Evolutionary conservation across 2,797 vertebrate species (phyloP), one percentile per base, ranked within the genome.

Genomic region (Poecilia velifera): DNA sequence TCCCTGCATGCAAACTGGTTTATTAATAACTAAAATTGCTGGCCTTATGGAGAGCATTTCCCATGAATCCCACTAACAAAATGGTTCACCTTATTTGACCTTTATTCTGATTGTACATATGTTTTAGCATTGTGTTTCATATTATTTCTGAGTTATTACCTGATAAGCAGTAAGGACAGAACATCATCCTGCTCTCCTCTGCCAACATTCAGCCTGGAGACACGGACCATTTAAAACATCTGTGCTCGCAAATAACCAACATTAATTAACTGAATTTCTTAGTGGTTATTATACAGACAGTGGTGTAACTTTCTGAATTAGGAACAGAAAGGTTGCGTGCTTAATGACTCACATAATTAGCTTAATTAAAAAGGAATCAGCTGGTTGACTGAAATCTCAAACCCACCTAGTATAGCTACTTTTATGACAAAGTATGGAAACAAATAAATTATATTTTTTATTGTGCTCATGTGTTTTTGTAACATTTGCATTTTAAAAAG

Each of bases 301-400:
- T 64, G 6, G 31, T 20, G 31, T 20, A 36, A 36, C 31, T 64
- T 34, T 64, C 59, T 36, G 34, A 36, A 64, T 64, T 36, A 64
- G 59, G 59, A 64, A 64, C 31, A 64, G 31, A 22, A 51, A 72
- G 46, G 36, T 39, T 31, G 73, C 39, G 18, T 20, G 55, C 34
- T 41, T 57, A 80, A 62, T 22, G 82, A 76, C 71, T 89, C n/a
- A 57, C 76, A 73, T 83, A 85, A 84, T 85, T 43, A 74, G 47
- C 6, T 64, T 78, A 70, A 73, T 84, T 51, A 55, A 49, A 76
- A 89, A 86, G 76, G 36, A 85, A 72, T 66, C 75, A 77, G 25
- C 6, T 36, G 6, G 13, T 43, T 74, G 28, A 18, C 75, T 77
- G 22, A 70, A 77, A 75, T 34, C 66, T 45, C 36, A 59, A 7